These are phyloP conservation scores for Orthosia cruda DNA, from an alignment of 2,888 invertebrate genomes.

Conservation along the genomic window DNA sequence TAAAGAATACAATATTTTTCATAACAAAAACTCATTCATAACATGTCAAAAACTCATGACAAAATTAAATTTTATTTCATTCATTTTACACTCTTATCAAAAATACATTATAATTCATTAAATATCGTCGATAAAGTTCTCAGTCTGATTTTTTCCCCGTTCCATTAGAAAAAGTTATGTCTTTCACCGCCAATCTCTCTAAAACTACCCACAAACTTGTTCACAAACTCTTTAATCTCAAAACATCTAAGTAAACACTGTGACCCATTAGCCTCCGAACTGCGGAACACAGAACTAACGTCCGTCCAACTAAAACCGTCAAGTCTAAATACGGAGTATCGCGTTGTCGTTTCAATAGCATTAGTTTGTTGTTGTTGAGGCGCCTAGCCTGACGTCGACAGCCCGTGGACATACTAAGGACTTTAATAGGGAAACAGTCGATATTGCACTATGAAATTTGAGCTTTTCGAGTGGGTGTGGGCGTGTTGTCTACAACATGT, in stretches of 20 bases:
- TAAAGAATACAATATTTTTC: too few relatives aligned
- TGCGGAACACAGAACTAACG: conserved; percentile 38
- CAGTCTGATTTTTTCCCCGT: too few relatives aligned
- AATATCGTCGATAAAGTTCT: too few relatives aligned
- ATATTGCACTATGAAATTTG: conserved; percentile 36
- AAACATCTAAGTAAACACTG: conserved; percentile 43
- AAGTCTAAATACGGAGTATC: conserved; percentile 64
- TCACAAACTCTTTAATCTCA: conserved; percentile 22
- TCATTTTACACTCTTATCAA: too few relatives aligned
- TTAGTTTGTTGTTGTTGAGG: conserved; percentile 66
- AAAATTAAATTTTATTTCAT: too few relatives aligned
- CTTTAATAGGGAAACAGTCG: conserved; percentile 48
- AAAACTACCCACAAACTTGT: neutral
- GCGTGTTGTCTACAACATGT: neutral
- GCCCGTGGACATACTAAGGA: conserved; percentile 45
- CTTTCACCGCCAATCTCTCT: neutral
- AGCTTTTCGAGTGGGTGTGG: conserved; percentile 4
- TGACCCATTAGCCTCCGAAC: conserved; percentile 62
- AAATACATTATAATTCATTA: too few relatives aligned
- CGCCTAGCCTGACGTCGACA: conserved; percentile 56
- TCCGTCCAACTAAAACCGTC: conserved; percentile 62
- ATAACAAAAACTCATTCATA: too few relatives aligned
- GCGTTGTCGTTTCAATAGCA: conserved; percentile 65
- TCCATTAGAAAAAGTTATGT: neutral
- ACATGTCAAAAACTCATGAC: too few relatives aligned